Percentiles rank a stretch among this genome's conserved stretches.
phyloP scores from a whole-genome alignment of 2,797 vertebrate genomes.

The Acropternis orthonyx region DNA sequence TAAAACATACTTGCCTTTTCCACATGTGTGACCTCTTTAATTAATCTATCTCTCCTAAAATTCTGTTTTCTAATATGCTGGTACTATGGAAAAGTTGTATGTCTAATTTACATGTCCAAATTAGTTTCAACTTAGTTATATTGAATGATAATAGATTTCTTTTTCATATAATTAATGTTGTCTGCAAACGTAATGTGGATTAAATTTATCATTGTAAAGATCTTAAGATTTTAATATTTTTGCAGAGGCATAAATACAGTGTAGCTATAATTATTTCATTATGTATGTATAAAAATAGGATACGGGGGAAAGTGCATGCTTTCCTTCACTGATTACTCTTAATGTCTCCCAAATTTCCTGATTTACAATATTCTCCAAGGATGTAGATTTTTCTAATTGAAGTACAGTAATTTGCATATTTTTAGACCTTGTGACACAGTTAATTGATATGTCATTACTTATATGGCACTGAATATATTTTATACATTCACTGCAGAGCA shows the following conservation, averaged over 20 bases:
- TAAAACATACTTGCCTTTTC: conserved; percentile 38
- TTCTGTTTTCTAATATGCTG: conserved; percentile 59
- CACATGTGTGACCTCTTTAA: conserved; percentile 56
- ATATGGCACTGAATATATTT: conserved; percentile 78
- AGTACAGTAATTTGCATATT: conserved; percentile 86
- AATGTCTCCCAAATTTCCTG: conserved; percentile 87
- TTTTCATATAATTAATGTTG: conserved; percentile 84
- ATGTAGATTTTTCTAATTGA: conserved; percentile 86
- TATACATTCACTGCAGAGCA: conserved; percentile 69
- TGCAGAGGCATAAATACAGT: conserved; percentile 79
- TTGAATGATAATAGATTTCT: conserved; percentile 82
- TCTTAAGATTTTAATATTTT: conserved; percentile 83
- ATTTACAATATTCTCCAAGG: conserved; percentile 86
- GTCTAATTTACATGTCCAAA: conserved; percentile 85
- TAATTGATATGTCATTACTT: conserved; percentile 85
- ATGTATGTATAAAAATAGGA: conserved; percentile 85
- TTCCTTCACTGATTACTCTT: conserved; percentile 85
- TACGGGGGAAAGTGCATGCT: conserved; percentile 79
- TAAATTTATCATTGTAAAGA: conserved; percentile 84
- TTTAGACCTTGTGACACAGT: conserved; percentile 84
- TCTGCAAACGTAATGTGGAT: conserved; percentile 79
- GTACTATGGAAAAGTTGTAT: conserved; percentile 61
- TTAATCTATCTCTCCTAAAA: conserved; percentile 62
- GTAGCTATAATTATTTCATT: conserved; percentile 86
- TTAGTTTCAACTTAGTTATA: conserved; percentile 84